Base-by-base conservation (phyloP, 2,113 vertebrate species). In the Rhinogobius similis region DNA sequence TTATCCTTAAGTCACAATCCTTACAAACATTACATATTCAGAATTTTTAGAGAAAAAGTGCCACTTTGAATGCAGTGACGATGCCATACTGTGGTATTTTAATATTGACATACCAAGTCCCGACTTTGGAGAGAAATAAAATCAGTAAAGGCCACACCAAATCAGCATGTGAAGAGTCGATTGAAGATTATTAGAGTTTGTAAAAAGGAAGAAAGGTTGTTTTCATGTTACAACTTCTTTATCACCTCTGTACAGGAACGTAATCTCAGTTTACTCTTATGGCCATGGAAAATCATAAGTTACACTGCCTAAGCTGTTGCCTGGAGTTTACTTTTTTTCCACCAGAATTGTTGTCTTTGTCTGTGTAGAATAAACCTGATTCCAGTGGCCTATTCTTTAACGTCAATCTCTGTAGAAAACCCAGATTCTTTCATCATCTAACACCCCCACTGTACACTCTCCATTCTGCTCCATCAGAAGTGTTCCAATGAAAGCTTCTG, bases 381-480 rank as follows among this genome's bases (percentile, higher is more conserved):
- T 18, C 16, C 43, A 2, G 16, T 46, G 43, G 43, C 14, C 53
- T 46, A 21, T 69, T 61, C 65, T 52, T 41, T 61, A 43, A 68
- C 50, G 26, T 67, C 52, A n/a, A 2, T 9, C 12, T 65, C 2
- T 63, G 63, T n/a, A 58, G 7, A 58, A 58, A 29, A 1, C 52
- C 10, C 55, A 29, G 55, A 2, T 16, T 29, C 29, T 61, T 61
- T 38, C 27, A 36, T 61, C 29, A 61, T 36, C 58, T 63, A 70
- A 82, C 48, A 43, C 73, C 78, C 68, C 50, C 62, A 41, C 46
- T 82, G 70, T 43, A 44, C 78, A 66, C 70, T 83, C 76, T 77
- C 32, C 79, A 82, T 64, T 52, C 16, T 62, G 61, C 64, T 67
- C 73, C 79, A 63, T 86, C 82, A 91, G 89, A 91, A 84, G 48